Conservation (phyloP, 1,140 invertebrate genomes). For the Idris sp. region DNA sequence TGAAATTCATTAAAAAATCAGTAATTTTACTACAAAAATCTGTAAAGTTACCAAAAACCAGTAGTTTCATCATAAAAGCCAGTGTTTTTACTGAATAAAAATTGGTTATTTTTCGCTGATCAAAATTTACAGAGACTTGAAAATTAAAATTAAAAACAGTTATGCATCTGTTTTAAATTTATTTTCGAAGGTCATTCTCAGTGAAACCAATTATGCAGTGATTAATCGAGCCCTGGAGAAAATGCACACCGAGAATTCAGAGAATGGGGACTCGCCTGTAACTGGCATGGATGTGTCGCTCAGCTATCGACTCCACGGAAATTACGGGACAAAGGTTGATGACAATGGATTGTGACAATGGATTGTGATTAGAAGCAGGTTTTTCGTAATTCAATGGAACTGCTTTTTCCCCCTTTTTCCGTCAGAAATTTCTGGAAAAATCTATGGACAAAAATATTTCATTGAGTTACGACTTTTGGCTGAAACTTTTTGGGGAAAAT, state of each 20-base stretch:
- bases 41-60: too few species aligned
- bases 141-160: too few species aligned
- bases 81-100: too few species aligned
- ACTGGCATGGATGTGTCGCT: slow-evolving; percentile 77
- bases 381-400: neutral
- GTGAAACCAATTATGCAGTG: slow-evolving; percentile 48
- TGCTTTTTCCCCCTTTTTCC: neutral
- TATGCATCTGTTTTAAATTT: slow-evolving; percentile 51
- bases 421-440: too few species aligned
- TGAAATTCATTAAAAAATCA: too few species aligned
- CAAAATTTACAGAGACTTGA: too few species aligned
- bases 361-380: slow-evolving; percentile 48
- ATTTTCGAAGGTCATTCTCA: slow-evolving; percentile 46
- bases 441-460: neutral
- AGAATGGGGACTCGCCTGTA: slow-evolving; percentile 75
- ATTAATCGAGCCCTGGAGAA: slow-evolving; percentile 56
- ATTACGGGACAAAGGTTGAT: slow-evolving; percentile 57
- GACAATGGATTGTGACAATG: too few species aligned
- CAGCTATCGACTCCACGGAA: slow-evolving; percentile 77
- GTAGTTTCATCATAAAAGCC: too few species aligned
- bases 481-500: slow-evolving; percentile 2
- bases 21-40: too few species aligned
- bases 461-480: slow-evolving; percentile 1
- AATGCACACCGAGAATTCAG: slow-evolving; percentile 65
- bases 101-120: too few species aligned